Base-by-base conservation (phyloP, 2,113 vertebrate species). In the Equus przewalskii region DNA sequence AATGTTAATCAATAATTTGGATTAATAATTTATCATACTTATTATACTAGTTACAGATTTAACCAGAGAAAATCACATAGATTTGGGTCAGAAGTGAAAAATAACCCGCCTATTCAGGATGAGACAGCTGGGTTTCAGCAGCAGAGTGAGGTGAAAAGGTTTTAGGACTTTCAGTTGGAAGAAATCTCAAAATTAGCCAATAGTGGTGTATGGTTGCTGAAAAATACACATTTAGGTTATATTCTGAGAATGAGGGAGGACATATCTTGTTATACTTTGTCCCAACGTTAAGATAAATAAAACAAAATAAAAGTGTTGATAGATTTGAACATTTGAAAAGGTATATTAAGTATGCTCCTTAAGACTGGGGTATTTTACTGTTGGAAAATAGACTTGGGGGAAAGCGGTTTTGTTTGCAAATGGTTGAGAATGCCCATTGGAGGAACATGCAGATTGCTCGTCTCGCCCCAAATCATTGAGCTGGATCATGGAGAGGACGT, bases 101-200 rank as follows among this genome's bases (percentile, higher is more conserved):
- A 67, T 54, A 85, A 58, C 19, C 56, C 44, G 19, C 33, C 16
- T 78, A 78, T 81, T 46, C 18, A 26, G 12, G 69, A 86, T 87
- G 28, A 90, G 28, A 60, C 15, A 49, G 11, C 19, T 83, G n/a
- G 5, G 28, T 85, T 80, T 93, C 86, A 67, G 49, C 65, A 41
- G 12, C 56, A 79, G 33, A 28, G 0, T 62, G 1, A 82, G 28
- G 70, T 69, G 26, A 51, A 41, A 82, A 76, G 46, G n/a, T 69
- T 15, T 81, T 62, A 79, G 30, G 36, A 64, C 16, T 72, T 83
- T 88, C 62, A 70, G 6, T 87, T 72, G 44, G 33, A 26, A n/a
- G 54, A 92, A 91, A 91, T 67, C 67, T 91, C 44, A 87, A 60
- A 75, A 86, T 82, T 81, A 94, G 26, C 75, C 18, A 92, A n/a